phyloP scores from a whole-genome alignment of 2,888 invertebrate genomes.

The Octonoba sinensis region DNA sequence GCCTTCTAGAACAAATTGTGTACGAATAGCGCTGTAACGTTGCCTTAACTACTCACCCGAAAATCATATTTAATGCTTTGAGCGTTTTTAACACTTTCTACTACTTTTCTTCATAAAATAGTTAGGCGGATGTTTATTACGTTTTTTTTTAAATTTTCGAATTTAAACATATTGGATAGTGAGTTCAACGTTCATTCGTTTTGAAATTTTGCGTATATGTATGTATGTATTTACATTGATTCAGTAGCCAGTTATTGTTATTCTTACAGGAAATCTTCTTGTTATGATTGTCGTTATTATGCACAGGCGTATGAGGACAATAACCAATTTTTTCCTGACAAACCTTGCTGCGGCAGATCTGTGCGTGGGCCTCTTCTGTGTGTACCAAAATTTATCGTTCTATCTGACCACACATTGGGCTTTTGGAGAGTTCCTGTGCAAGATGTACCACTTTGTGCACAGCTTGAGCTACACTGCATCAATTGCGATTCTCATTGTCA shows the following conservation, averaged over 20 bases:
- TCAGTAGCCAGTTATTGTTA: background rate
- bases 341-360: constrained; percentile 91
- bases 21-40: no score
- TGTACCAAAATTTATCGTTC: constrained; percentile 88
- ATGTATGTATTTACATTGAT: no score
- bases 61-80: no score
- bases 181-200: no score
- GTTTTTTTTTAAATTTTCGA: no score
- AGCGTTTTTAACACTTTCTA: no score
- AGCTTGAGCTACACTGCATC: constrained; percentile 91
- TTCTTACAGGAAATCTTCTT: constrained; percentile 83
- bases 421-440: constrained; percentile 87
- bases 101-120: no score
- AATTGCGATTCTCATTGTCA: constrained; percentile 88
- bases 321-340: constrained; percentile 92
- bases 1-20: no score
- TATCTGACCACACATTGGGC: constrained; percentile 82
- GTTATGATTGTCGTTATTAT: constrained; percentile 88
- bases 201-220: no score
- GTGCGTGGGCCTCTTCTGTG: constrained; percentile 92
- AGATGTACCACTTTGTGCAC: constrained; percentile 91
- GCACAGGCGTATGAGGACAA: constrained; percentile 85
- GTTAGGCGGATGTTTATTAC: no score
- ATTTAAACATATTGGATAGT: no score
- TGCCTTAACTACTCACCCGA: no score